Evolutionary conservation across 1,140 invertebrate genomes (phyloP), one percentile per base, ranked within the genome.

Genomic region (Trachymyrmex cornetzi): DNA sequence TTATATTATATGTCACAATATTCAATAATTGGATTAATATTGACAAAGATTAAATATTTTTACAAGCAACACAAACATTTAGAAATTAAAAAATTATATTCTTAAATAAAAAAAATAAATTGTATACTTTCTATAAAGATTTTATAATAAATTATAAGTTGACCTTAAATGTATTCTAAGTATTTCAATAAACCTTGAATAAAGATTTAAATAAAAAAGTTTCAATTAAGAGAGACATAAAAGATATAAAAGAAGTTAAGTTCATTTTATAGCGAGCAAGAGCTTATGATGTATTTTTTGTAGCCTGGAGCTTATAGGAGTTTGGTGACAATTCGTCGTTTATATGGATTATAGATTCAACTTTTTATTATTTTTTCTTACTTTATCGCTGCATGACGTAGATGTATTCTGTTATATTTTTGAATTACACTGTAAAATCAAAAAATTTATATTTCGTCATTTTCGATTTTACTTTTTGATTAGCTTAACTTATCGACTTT

Each of bases 241-340:
- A 38, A 38, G 38, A 44, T 53, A 53, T 69, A 50, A 59, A 61
- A 30, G 6, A 75, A 75, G n/a, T 44, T 59, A 59, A 75, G 19
- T 59, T 75, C 38, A 75, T 59, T 59, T 59, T 59, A 55, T 3
- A 30, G 16, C 5, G 57, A 48, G 16, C 34, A 38, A 55, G 27
- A 53, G n/a, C 4, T 80, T 81, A 27, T 69, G 12, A 57, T 55
- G 14, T 30, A 55, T 38, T 44, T 81, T 80, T 69, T 38, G 64
- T 69, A 55, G 34, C 77, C 30, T 53, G 7, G 4, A n/a, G 48
- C 12, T 69, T 69, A 57, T 3, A 55, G 16, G 57, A 80, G 30
- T 57, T 81, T 81, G 30, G 7, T 50, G 63, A 80, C 3, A 66
- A 79, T 80, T 53, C 30, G 11, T 34, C 66, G 30, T 71, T 81